These are phyloP conservation scores for Lophotriccus pileatus DNA, from an alignment of 2,797 vertebrate species.

Conservation along the genomic window DNA sequence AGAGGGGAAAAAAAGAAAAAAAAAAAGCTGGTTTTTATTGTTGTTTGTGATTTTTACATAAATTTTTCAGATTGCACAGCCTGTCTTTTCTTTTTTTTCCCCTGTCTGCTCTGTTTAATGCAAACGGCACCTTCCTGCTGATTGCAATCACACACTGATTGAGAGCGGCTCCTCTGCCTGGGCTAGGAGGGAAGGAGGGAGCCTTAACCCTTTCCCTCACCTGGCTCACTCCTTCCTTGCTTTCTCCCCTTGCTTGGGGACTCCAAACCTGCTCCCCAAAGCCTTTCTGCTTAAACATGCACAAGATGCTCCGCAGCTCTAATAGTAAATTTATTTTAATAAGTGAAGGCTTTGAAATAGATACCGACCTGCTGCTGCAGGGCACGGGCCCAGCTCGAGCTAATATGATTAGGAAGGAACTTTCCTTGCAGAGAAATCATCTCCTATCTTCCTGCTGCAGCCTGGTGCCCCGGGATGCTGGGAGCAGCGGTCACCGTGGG, in stretches of 20 bases:
- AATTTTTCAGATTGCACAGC: slow-evolving; percentile 67
- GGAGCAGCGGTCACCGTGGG: background rate
- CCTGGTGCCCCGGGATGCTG: background rate
- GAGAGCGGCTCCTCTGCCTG: slow-evolving; percentile 58
- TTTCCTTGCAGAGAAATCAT: background rate
- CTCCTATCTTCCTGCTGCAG: slow-evolving; percentile 40
- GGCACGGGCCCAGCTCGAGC: slow-evolving; percentile 11
- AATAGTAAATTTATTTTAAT: slow-evolving; percentile 35
- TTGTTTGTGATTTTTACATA: slow-evolving; percentile 68
- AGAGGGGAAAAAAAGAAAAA: too few species aligned
- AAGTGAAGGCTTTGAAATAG: slow-evolving; percentile 40
- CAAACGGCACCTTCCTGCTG: slow-evolving; percentile 62
- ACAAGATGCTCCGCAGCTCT: rapidly evolving
- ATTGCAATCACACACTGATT: slow-evolving; percentile 79
- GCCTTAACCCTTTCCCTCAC: slow-evolving; percentile 44
- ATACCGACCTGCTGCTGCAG: slow-evolving; percentile 36
- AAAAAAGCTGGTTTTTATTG: slow-evolving; percentile 13
- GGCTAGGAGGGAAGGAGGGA: slow-evolving; percentile 5
- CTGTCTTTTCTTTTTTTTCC: background rate
- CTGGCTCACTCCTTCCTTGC: background rate
- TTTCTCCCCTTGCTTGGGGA: background rate
- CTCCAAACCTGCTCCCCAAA: background rate
- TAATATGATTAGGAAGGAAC: slow-evolving; percentile 52
- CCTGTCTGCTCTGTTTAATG: slow-evolving; percentile 65
- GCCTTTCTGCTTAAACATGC: background rate